phyloP scores from a whole-genome alignment of 2,888 invertebrate species.

The Archips crataeganus region DNA sequence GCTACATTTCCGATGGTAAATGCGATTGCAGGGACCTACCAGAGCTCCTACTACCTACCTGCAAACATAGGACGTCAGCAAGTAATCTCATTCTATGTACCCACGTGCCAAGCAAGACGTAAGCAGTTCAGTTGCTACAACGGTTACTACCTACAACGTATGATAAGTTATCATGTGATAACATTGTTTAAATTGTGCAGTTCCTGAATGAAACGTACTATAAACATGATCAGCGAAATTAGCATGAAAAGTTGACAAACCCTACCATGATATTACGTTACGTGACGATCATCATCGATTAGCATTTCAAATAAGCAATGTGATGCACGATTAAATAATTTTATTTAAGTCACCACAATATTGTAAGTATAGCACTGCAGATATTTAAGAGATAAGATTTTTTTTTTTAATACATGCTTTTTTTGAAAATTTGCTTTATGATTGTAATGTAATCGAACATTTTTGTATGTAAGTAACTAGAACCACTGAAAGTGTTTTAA shows the following conservation, averaged over 20 bases:
- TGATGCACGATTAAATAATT: slow-evolving; percentile 47
- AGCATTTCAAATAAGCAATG: slow-evolving; percentile 56
- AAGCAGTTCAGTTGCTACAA: slow-evolving; percentile 7
- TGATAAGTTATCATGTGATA: slow-evolving; percentile 39
- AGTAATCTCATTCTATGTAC: slow-evolving; percentile 2
- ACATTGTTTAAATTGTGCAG: slow-evolving; percentile 26
- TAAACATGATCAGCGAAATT: slow-evolving; percentile 46
- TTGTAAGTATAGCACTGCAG: background rate
- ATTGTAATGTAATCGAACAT: too few species aligned
- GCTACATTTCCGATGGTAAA: slow-evolving; percentile 75
- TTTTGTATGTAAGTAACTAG: too few species aligned
- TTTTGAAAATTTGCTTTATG: too few species aligned
- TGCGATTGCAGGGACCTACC: slow-evolving; percentile 62
- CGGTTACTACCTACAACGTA: slow-evolving; percentile 24
- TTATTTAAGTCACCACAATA: slow-evolving; percentile 1
- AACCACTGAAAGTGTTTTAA: too few species aligned
- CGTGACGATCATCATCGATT: slow-evolving; percentile 55
- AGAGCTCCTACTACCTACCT: slow-evolving; percentile 43
- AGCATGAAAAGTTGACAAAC: slow-evolving; percentile 44
- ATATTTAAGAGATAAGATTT: background rate
- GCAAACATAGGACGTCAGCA: slow-evolving; percentile 1
- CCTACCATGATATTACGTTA: slow-evolving; percentile 55
- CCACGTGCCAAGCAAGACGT: slow-evolving; percentile 15
- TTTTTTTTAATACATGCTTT: too few species aligned
- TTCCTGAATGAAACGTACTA: slow-evolving; percentile 44